Evolutionary conservation across 2,113 vertebrate species (phyloP).

Genomic region (Gavialis gangeticus): DNA sequence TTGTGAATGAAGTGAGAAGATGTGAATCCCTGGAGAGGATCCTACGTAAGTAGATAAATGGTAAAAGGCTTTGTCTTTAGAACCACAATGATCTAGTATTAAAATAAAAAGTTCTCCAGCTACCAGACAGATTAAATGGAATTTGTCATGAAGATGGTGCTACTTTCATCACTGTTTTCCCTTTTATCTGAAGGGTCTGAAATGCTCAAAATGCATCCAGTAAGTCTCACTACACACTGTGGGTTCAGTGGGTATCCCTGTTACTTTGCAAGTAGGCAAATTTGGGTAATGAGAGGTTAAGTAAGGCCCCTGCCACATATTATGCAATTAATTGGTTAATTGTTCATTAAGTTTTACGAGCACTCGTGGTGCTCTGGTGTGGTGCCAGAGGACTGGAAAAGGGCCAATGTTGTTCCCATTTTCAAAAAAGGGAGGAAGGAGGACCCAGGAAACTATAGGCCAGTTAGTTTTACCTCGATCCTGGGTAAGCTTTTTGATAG

Average conservation of each 20-base stretch:
- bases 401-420: too few species aligned
- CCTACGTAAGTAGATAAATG: slow-evolving; percentile 77
- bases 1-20: slow-evolving; percentile 87
- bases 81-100: background rate
- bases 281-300: slow-evolving; percentile 12
- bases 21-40: slow-evolving; percentile 86
- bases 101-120: background rate
- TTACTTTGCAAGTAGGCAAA: slow-evolving; percentile 37
- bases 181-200: background rate
- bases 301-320: background rate
- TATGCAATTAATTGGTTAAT: too few species aligned
- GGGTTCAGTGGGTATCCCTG: slow-evolving; percentile 32
- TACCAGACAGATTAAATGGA: background rate
- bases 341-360: too few species aligned
- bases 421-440: too few species aligned
- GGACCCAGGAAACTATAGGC: too few species aligned
- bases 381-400: too few species aligned
- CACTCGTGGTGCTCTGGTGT: too few species aligned
- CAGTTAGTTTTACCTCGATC: too few species aligned
- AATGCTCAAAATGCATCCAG: background rate
- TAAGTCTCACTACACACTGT: slow-evolving; percentile 40
- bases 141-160: slow-evolving; percentile 37
- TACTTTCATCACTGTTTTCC: slow-evolving; percentile 34
- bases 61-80: slow-evolving; percentile 11
- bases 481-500: too few species aligned